Evolutionary conservation across 1,140 invertebrate genomes (phyloP), one percentile per base, ranked within the genome.

Genomic region (Atopsyche davidsoni): DNA sequence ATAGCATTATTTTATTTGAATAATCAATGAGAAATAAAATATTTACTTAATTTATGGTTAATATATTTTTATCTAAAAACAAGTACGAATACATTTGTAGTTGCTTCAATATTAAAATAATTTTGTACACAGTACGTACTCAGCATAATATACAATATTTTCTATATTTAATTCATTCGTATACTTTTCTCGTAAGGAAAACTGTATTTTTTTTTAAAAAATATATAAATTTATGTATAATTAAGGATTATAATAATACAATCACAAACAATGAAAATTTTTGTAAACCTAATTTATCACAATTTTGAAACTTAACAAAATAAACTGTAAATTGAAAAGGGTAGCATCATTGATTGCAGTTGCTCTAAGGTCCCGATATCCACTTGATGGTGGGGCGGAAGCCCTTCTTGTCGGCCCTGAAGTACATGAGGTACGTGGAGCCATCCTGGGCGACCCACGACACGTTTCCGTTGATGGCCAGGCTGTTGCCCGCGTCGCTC

Each of bases 341-440:
- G 28, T 9, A n/a, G 9, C n/a, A 9, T 9, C n/a, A 10, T n/a
- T n/a, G n/a, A n/a, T n/a, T n/a, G n/a, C n/a, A n/a, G n/a, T n/a
- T n/a, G n/a, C n/a, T n/a, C 35, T 36, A 23, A 6, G 57, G 53
- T 42, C 41, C 48, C 1, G 40, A 48, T 28, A 58, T 53, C 45
- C 70, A 67, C 59, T 68, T 70, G 14, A 72, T 72, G 44, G 71
- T 72, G 25, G 84, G 81, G 59, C 83, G 82, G 78, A 83, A 89
- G 18, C 86, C 85, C 59, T 84, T 83, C 61, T 87, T 84, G 58
- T 88, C 87, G 17, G 87, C 86, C 21, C 82, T 76, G 71, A 85
- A 89, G 41, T 77, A 80, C 36, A 89, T 79, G 25, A 76, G 78
- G 60, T 87, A 83, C 34, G 79, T 77, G 55, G 84, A 78, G 34